Evolutionary conservation across 2,113 vertebrate species (phyloP).

Genomic region (Labeo catla): DNA sequence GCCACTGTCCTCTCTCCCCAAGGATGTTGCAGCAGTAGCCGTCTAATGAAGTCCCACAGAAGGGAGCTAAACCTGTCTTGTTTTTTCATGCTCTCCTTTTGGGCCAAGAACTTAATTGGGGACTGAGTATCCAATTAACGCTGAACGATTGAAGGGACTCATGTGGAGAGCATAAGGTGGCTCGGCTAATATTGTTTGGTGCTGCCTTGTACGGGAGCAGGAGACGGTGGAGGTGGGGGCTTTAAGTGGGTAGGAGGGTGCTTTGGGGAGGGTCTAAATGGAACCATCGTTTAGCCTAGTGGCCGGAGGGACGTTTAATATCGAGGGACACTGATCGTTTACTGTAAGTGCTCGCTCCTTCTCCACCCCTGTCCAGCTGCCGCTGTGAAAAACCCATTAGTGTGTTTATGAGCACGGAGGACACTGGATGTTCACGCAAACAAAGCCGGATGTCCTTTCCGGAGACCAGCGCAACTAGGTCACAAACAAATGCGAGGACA

Average conservation of each 20-base stretch:
- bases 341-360: slow-evolving; percentile 2
- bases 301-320: slow-evolving; percentile 59
- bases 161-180: slow-evolving; percentile 77
- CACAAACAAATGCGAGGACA: slow-evolving; percentile 67
- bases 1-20: slow-evolving; percentile 58
- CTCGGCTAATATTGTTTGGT: slow-evolving; percentile 75
- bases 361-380: slow-evolving; percentile 41
- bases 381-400: slow-evolving; percentile 45
- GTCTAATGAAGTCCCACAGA: slow-evolving; percentile 76
- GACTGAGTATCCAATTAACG: slow-evolving; percentile 87
- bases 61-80: slow-evolving; percentile 62
- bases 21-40: slow-evolving; percentile 66
- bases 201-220: slow-evolving; percentile 66
- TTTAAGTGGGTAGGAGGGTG: slow-evolving; percentile 43
- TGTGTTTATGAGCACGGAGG: slow-evolving; percentile 33
- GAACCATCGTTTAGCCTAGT: slow-evolving; percentile 61
- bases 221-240: slow-evolving; percentile 38
- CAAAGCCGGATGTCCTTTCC: slow-evolving; percentile 63
- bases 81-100: slow-evolving; percentile 79
- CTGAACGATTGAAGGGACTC: slow-evolving; percentile 72
- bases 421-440: slow-evolving; percentile 37
- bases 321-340: slow-evolving; percentile 56
- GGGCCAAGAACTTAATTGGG: slow-evolving; percentile 85
- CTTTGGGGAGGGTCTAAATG: slow-evolving; percentile 68
- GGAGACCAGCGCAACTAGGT: slow-evolving; percentile 71